Evolutionary conservation across 2,888 invertebrate species (phyloP).

Genomic region (Eupithecia dodoneata): DNA sequence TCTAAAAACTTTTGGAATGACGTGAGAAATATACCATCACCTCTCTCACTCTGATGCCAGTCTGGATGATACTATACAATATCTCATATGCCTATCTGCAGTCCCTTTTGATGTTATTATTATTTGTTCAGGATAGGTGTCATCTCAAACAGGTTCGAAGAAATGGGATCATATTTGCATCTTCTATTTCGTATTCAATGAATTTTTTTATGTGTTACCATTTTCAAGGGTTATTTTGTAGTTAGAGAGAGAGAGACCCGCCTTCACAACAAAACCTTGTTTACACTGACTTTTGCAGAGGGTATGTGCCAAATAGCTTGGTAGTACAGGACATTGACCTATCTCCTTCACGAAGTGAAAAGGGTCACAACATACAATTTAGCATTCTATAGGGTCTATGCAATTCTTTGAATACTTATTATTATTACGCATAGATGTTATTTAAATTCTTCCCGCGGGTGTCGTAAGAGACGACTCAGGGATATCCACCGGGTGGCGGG

Average conservation of each 20-base stretch:
- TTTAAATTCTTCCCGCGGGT: too few relatives aligned
- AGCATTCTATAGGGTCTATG: too few relatives aligned
- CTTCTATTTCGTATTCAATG: neutral
- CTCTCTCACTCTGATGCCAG: neutral
- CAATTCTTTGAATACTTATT: too few relatives aligned
- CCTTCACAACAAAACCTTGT: neutral
- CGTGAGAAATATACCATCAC: neutral
- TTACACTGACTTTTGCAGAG: too few relatives aligned
- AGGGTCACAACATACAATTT: too few relatives aligned
- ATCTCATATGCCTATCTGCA: slow-evolving; percentile 21
- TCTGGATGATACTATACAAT: slow-evolving; percentile 27
- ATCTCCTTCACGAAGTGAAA: too few relatives aligned
- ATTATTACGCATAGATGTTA: too few relatives aligned
- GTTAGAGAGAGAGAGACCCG: neutral
- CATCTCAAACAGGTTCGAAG: slow-evolving; percentile 14
- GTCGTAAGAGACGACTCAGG: too few relatives aligned
- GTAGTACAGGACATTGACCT: too few relatives aligned
- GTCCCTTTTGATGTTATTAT: slow-evolving; percentile 20
- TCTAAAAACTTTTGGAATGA: neutral
- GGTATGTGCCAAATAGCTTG: too few relatives aligned
- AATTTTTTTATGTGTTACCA: neutral
- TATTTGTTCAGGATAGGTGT: slow-evolving; percentile 21
- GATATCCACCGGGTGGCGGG: too few relatives aligned
- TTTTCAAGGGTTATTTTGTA: neutral
- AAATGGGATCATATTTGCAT: neutral